Evolutionary conservation across 2,113 vertebrate genomes (phyloP), one percentile per base, ranked within the genome.

Genomic region (Okapia johnstoni): DNA sequence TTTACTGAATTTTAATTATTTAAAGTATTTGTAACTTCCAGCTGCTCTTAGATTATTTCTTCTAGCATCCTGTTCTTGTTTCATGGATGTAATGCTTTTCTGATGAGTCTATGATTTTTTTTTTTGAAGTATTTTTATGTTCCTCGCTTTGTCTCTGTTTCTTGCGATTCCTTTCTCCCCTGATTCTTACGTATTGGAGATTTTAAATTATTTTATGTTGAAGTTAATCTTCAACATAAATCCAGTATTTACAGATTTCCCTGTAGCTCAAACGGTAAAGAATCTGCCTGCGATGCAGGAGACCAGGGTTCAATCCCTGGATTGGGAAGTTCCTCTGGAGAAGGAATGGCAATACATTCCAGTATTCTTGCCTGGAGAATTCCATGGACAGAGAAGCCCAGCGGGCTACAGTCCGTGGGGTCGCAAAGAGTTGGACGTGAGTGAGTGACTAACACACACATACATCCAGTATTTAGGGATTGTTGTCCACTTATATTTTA

Each of bases 11-110:
- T 76, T 87, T 83, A 73, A 30, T 86, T 70, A 58, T 11, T 73
- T 93, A 60, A 79, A 36, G 12, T 63, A 77, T 50, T 84, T 88
- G 48, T 55, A 43, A 91, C 92, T 88, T 94, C 50, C 46, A 96
- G 26, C 11, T 83, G 40, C 16, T 80, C 14, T 93, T 85, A 79
- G 40, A 50, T 33, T 57, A 16, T 85, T 93, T 76, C 50, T 90
- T 90, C 61, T 58, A 57, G 40, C 6, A 90, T 79, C 40, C 40
- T 85, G 57, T 66, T 96, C 80, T 93, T 90, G 36, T 84, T 93
- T 61, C 36, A 21, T 43, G 19, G 52, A 40, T 73, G 33, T 5
- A 96, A 26, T 86, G 76, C 30, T 87, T 94, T 85, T 96, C 77
- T 92, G 61, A 77, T 92, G 61, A 83, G 76, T 23, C n/a, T 92